Evolutionary conservation across 1,140 invertebrate species (phyloP).

Genomic region (Daktulosphaira vitifoliae): DNA sequence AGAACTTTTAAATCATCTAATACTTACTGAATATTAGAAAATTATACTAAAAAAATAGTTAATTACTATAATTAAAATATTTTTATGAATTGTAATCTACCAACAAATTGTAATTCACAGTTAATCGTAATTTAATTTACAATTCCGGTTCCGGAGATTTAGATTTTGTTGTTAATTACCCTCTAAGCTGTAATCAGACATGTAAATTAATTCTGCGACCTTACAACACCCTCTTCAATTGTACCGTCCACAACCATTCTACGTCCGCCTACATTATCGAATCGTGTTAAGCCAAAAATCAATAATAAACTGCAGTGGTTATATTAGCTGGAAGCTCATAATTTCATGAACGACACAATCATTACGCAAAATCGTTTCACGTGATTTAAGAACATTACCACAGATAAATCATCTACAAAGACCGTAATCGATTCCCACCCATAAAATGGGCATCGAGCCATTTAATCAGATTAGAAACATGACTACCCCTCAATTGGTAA

Average conservation of each 20-base stretch:
- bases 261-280: not conserved
- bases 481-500: constrained; percentile 16
- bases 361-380: constrained; percentile 31
- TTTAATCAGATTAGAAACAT: constrained; percentile 29
- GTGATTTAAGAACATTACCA: constrained; percentile 17
- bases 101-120: too few relatives aligned
- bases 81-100: too few relatives aligned
- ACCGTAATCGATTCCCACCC: constrained; percentile 19
- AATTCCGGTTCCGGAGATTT: not conserved
- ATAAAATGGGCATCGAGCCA: constrained; percentile 26
- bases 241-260: not conserved
- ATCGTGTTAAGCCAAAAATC: not conserved
- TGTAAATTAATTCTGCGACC: constrained; percentile 5
- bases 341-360: constrained; percentile 2
- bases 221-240: not conserved
- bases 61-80: too few relatives aligned
- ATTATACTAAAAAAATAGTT: too few relatives aligned
- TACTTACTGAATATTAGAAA: too few relatives aligned
- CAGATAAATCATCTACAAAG: constrained; percentile 26
- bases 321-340: not conserved
- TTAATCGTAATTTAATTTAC: too few relatives aligned
- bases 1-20: not conserved
- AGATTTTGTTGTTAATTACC: not conserved
- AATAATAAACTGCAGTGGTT: constrained; percentile 1
- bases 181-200: not conserved